These are phyloP conservation scores for Calameuta idolon DNA, from an alignment of 2,888 invertebrate species.

Conservation along the genomic window DNA sequence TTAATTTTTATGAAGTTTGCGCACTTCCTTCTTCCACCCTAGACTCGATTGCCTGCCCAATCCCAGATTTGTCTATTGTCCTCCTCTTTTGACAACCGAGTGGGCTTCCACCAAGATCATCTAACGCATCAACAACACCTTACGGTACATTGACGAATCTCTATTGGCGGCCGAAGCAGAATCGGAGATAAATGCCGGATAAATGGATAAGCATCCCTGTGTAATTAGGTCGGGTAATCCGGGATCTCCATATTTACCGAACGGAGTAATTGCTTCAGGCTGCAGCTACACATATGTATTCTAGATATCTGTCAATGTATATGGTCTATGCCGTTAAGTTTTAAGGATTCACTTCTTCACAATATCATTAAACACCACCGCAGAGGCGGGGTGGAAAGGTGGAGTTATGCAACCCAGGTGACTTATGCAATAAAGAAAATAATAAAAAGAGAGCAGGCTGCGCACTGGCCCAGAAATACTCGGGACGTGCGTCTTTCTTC, in stretches of 20 bases:
- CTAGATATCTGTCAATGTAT: conserved; percentile 18
- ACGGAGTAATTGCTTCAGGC: conserved; percentile 43
- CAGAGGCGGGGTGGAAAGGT: conserved; percentile 38
- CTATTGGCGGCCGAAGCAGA: too few relatives aligned
- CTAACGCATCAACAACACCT: too few relatives aligned
- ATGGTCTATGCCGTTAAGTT: conserved; percentile 38
- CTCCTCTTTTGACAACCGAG: too few relatives aligned
- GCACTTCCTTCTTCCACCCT: conserved; percentile 50
- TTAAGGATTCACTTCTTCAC: conserved; percentile 63
- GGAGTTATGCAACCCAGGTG: conserved; percentile 42
- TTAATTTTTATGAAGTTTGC: background rate
- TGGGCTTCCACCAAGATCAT: too few relatives aligned
- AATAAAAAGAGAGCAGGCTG: conserved; percentile 12
- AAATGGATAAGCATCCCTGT: background rate
- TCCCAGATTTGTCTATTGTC: background rate
- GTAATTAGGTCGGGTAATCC: conserved; percentile 17
- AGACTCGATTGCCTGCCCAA: conserved; percentile 41
- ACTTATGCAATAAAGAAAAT: conserved; percentile 36
- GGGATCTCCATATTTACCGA: conserved; percentile 48
- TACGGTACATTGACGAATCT: too few relatives aligned
- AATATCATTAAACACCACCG: conserved; percentile 57
- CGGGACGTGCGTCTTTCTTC: too few relatives aligned
- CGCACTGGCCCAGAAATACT: too few relatives aligned
- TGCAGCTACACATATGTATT: conserved; percentile 47
- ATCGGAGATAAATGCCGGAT: conserved; percentile 11